These are phyloP conservation scores for Holacanthus passer DNA, from an alignment of 2,113 vertebrate genomes.

Conservation along the genomic window DNA sequence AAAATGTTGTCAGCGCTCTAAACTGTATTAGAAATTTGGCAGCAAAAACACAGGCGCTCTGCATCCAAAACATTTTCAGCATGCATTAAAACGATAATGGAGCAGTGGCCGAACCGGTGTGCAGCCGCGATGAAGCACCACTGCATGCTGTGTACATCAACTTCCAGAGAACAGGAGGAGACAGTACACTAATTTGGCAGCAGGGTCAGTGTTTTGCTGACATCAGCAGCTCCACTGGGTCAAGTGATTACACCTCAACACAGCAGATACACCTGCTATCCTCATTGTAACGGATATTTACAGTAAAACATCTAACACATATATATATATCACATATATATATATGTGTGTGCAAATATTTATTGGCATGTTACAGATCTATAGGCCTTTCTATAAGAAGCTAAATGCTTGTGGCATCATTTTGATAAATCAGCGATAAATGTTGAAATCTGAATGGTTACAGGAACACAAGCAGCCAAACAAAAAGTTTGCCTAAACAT, in stretches of 20 bases:
- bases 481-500: too few species aligned
- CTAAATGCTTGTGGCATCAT: too few species aligned
- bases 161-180: background rate
- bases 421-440: background rate
- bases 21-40: too few species aligned
- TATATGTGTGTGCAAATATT: too few species aligned
- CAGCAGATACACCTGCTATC: background rate
- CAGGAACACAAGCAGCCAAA: background rate
- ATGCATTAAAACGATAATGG: background rate
- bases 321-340: too few species aligned
- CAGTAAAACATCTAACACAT: background rate
- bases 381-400: too few species aligned
- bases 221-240: background rate
- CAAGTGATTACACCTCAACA: background rate
- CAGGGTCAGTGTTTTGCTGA: too few species aligned
- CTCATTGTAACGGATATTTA: background rate
- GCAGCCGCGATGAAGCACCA: too few species aligned
- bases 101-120: background rate
- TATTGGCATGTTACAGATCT: too few species aligned
- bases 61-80: too few species aligned
- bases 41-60: too few species aligned
- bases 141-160: background rate
- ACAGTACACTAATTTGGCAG: background rate
- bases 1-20: background rate
- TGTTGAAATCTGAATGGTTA: background rate